Evolutionary conservation across 2,113 vertebrate species (phyloP).

Genomic region (Caretta caretta): DNA sequence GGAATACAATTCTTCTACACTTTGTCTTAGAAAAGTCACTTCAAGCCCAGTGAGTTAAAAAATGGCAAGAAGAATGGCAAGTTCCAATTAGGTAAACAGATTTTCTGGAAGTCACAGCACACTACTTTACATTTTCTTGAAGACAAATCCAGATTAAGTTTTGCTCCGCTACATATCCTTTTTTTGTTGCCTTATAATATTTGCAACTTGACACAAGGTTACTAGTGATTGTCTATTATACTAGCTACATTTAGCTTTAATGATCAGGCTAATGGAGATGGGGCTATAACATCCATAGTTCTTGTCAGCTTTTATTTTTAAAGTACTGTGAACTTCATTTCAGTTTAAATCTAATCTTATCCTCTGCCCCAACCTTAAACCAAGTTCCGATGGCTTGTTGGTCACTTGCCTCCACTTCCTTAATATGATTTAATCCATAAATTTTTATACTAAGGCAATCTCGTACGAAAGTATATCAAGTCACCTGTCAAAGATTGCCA

Average conservation of each 20-base stretch:
- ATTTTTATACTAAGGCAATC: not conserved
- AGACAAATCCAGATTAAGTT: not conserved
- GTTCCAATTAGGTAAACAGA: not conserved
- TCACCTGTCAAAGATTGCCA: not conserved
- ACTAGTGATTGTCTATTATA: not conserved
- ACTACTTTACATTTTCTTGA: not conserved
- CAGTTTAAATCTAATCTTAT: not conserved
- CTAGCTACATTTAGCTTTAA: not conserved
- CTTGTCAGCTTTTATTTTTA: not conserved
- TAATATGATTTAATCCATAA: not conserved
- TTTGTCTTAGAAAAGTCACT: accelerated
- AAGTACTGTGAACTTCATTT: not conserved
- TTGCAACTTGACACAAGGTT: not conserved
- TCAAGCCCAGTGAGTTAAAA: not conserved
- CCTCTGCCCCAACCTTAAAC: not conserved
- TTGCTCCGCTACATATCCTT: not conserved
- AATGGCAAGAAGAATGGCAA: not conserved
- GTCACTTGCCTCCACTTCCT: not conserved
- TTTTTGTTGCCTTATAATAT: not conserved
- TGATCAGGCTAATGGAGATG: not conserved
- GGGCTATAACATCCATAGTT: not conserved
- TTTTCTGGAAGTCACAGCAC: accelerated
- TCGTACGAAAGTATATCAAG: not conserved
- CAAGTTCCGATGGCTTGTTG: no score
- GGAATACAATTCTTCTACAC: not conserved